phyloP scores from a whole-genome alignment of 2,797 vertebrate genomes.

The Picus viridis region DNA sequence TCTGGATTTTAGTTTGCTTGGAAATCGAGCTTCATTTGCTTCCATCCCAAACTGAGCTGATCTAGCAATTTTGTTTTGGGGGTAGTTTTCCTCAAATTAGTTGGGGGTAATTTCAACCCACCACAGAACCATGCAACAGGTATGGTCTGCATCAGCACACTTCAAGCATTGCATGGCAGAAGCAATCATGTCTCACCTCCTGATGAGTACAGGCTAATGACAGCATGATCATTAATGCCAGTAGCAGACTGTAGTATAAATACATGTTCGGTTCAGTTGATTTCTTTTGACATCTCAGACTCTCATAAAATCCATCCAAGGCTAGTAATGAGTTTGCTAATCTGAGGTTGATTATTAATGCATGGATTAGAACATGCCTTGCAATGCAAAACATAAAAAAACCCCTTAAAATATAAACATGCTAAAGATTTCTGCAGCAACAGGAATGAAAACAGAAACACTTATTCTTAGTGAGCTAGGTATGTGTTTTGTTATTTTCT shows the following conservation, averaged over 20 bases:
- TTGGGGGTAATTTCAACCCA: too few species aligned
- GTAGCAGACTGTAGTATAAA: not conserved
- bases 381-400: not conserved
- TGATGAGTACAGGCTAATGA: not conserved
- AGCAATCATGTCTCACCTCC: not conserved
- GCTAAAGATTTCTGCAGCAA: not conserved
- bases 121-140: too few species aligned
- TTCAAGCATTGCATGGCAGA: not conserved
- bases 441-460: not conserved
- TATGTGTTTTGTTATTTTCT: not conserved
- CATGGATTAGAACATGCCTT: not conserved
- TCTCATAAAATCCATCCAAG: not conserved
- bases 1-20: too few species aligned
- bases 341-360: not conserved
- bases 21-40: too few species aligned
- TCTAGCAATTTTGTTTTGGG: too few species aligned
- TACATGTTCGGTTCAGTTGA: not conserved
- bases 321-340: not conserved
- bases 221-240: not conserved
- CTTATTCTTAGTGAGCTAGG: not conserved
- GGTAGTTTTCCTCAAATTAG: too few species aligned
- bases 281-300: not conserved
- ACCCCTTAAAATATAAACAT: not conserved
- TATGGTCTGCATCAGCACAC: not conserved
- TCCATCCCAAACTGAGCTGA: too few species aligned